Evolutionary conservation across 2,797 vertebrate genomes (phyloP).

Genomic region (Acestrorhynchus altus): DNA sequence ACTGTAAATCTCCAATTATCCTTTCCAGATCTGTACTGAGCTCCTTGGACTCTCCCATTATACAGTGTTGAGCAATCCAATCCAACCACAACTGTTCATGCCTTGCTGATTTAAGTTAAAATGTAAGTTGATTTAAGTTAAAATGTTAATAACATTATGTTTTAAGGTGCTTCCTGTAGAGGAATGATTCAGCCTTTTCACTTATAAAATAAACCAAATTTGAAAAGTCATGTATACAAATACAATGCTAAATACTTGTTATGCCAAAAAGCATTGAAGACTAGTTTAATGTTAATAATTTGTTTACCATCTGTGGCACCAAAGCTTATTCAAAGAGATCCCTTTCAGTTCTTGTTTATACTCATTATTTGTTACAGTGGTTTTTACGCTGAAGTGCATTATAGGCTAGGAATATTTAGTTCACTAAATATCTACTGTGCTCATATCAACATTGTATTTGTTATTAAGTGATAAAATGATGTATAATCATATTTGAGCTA

Average conservation of each 20-base stretch:
- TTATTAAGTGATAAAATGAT: background rate
- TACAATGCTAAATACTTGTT: background rate
- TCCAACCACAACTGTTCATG: too few relatives aligned
- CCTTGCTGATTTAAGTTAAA: too few relatives aligned
- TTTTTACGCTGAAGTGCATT: background rate
- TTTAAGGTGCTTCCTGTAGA: too few relatives aligned
- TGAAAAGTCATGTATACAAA: too few relatives aligned
- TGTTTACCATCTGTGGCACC: background rate
- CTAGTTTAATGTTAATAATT: background rate
- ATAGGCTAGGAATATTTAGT: background rate
- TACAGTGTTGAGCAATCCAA: too few relatives aligned
- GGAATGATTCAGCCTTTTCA: too few relatives aligned
- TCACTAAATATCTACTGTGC: background rate
- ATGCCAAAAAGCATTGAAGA: background rate
- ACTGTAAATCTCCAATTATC: too few relatives aligned
- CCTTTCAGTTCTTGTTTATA: background rate
- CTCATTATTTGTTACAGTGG: background rate
- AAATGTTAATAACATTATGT: too few relatives aligned
- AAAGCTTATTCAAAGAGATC: background rate
- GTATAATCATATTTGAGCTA: background rate
- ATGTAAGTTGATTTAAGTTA: too few relatives aligned
- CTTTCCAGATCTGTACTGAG: too few relatives aligned
- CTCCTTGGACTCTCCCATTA: too few relatives aligned
- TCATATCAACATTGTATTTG: background rate
- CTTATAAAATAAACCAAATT: too few relatives aligned